phyloP scores from a whole-genome alignment of 2,888 invertebrate genomes.

The Drosophila koepferae region DNA sequence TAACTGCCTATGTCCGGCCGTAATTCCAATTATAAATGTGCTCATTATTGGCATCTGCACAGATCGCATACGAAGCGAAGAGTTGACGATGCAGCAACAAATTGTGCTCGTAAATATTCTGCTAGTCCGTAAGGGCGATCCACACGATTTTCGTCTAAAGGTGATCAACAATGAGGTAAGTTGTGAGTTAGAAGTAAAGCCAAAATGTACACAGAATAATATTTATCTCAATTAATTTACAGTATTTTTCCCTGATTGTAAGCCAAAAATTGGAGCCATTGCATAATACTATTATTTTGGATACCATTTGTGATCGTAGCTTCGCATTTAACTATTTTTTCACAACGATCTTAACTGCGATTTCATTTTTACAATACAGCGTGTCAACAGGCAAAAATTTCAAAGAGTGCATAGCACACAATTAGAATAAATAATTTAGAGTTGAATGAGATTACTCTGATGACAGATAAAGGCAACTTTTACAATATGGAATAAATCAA shows the following conservation, averaged over 20 bases:
- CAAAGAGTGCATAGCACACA: constrained; percentile 45
- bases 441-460: neutral
- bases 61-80: constrained; percentile 52
- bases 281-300: constrained; percentile 50
- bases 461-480: neutral
- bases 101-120: constrained; percentile 55
- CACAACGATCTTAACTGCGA: constrained; percentile 51
- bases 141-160: constrained; percentile 6
- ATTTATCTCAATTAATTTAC: neutral
- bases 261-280: constrained; percentile 59
- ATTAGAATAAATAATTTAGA: neutral
- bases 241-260: constrained; percentile 53
- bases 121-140: constrained; percentile 23
- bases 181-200: neutral
- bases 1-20: constrained; percentile 44
- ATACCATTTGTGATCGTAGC: constrained; percentile 51
- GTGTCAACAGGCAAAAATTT: constrained; percentile 23
- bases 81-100: constrained; percentile 56
- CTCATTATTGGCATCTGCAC: constrained; percentile 55
- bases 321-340: constrained; percentile 56
- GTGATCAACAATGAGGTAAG: constrained; percentile 58
- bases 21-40: constrained; percentile 56
- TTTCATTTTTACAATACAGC: constrained; percentile 60
- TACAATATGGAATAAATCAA: neutral
- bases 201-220: neutral